Evolutionary conservation across 2,113 vertebrate species (phyloP), one percentile per base, ranked within the genome.

Genomic region (Numenius arquata): DNA sequence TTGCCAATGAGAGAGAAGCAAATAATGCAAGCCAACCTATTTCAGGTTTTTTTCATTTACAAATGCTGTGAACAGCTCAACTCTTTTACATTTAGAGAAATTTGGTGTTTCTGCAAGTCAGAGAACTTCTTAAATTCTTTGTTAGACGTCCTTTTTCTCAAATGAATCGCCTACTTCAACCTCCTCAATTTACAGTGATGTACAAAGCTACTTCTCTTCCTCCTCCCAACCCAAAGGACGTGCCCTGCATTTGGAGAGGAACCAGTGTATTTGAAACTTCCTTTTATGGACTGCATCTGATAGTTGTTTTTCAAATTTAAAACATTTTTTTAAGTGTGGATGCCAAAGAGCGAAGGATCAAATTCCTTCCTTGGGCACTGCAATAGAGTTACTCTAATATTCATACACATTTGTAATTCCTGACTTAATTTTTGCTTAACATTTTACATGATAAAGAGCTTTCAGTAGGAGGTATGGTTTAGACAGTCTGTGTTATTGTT

Each of bases 361-460:
- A 53, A 61, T 66, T 87, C 36, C 47, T 77, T 61, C 25, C 27
- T 61, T 71, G 22, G 40, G 25, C 48, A 45, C 12, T 80, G 38
- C 75, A 76, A 0, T 50, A 58, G 56, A 43, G 14, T 76, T 86
- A n/a, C 18, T 52, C 12, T 87, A 63, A 86, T 87, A 73, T 38
- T 87, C 27, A 36, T 21, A 47, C 2, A 0, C 41, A 70, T 76
- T 96, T 93, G 52, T 89, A 92, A 94, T 75, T 94, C 45, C 43
- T 53, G 41, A 76, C 45, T 89, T 93, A 91, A 93, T 93, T 94
- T 94, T 91, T 90, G 52, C 45, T 96, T 90, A 92, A 92, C 71
- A 76, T 96, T 92, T 96, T 87, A 82, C 32, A 18, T 79, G n/a
- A 84, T 85, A 17, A 82, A 63, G 53, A 67, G 36, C 36, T 87